A percentile compares a stretch with the other conserved stretches of the same genome.
Evolutionary conservation across 2,888 invertebrate genomes (phyloP).

Genomic region (Chloroclystis v-ata): DNA sequence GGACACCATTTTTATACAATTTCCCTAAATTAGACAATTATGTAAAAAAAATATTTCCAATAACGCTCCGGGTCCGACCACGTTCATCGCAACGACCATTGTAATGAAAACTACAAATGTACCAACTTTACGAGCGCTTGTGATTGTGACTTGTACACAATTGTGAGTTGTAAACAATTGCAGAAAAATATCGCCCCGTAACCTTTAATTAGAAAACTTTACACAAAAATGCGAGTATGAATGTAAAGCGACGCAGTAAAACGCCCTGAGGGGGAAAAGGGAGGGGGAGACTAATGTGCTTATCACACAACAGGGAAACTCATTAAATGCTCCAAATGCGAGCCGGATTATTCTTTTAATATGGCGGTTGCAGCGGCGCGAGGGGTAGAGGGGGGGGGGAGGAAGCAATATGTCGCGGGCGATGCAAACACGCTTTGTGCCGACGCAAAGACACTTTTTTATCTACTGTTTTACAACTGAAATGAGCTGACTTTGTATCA

Average conservation of each 20-base stretch:
- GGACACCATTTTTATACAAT: conserved; percentile 82
- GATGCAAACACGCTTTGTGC: conserved; percentile 21
- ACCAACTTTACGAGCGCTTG: conserved; percentile 11
- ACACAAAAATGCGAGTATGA: conserved; percentile 11
- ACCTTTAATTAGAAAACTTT: conserved; percentile 19
- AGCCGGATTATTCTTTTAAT: conserved; percentile 30
- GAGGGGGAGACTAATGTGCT: conserved; percentile 37
- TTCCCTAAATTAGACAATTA: too few relatives aligned
- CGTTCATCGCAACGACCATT: conserved; percentile 18
- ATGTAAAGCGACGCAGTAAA: conserved; percentile 9
- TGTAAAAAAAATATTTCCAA: too few relatives aligned
- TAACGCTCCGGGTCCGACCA: conserved; percentile 9
- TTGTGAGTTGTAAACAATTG: conserved; percentile 12
- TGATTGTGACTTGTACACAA: conserved; percentile 12
- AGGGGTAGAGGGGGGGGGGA: conserved; percentile 7
- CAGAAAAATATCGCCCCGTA: conserved; percentile 12
- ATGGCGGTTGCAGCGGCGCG: conserved; percentile 17
- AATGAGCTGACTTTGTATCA: too few relatives aligned
- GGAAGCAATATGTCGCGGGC: conserved; percentile 36
- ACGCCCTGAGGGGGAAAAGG: background rate
- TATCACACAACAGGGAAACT: conserved; percentile 44
- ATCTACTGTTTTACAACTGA: too few relatives aligned
- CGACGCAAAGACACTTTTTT: too few relatives aligned
- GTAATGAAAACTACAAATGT: conserved; percentile 14
- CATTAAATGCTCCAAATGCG: conserved; percentile 42